A percentile compares a stretch with the other conserved stretches of the same genome.
Evolutionary conservation across 92 coral and sea anemone genomes (phyloP).

Genomic region (Porites divaricata): DNA sequence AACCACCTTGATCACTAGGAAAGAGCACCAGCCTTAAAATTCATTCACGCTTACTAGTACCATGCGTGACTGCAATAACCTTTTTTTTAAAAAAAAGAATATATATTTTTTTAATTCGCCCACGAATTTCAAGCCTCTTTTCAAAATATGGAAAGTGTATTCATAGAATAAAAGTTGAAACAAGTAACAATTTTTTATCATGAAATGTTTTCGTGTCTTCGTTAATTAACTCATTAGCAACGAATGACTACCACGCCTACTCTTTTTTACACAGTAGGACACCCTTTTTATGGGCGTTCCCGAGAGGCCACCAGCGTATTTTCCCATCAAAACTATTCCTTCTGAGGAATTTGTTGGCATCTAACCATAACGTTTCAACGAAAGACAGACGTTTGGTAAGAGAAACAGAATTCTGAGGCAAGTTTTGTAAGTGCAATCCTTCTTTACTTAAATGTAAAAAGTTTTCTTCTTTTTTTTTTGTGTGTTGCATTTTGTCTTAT

Average conservation of each 20-base stretch:
- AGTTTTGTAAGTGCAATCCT: too few relatives aligned
- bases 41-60: too few relatives aligned
- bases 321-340: not conserved
- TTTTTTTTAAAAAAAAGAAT: too few relatives aligned
- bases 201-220: not conserved
- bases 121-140: too few relatives aligned
- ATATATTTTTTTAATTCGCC: too few relatives aligned
- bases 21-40: too few relatives aligned
- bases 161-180: not conserved
- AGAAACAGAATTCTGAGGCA: not conserved
- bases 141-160: not conserved
- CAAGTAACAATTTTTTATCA: not conserved
- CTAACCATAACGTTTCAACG: not conserved
- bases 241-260: slow-evolving; percentile 8
- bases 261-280: not conserved
- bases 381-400: not conserved
- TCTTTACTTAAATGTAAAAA: too few relatives aligned
- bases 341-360: not conserved
- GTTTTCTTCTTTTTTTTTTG: too few relatives aligned
- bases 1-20: too few relatives aligned
- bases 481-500: too few relatives aligned
- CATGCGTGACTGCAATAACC: too few relatives aligned
- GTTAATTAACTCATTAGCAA: not conserved
- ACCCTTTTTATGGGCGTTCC: slow-evolving; percentile 20
- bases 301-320: not conserved